Evolutionary conservation across 2,113 vertebrate genomes (phyloP), one percentile per base, ranked within the genome.

Genomic region (Ellobius talpinus): DNA sequence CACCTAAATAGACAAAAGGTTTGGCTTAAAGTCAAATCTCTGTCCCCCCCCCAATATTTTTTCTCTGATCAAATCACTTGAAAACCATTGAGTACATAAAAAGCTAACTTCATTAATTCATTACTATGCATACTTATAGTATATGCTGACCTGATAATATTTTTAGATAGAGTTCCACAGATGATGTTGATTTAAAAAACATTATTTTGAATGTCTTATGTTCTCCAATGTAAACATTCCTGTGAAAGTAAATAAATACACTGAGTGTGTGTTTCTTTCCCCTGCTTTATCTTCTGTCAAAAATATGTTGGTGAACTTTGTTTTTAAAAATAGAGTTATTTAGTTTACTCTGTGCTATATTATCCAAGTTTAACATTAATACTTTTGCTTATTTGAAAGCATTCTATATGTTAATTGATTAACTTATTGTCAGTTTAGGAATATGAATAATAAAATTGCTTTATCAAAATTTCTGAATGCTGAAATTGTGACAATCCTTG

Each of bases 331-430:
- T 92, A 92, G 63, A 93, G 13, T 45, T 93, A 86, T 42, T 31
- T 92, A 58, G 36, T 79, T 89, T 86, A 29, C 33, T 47, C 61
- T 87, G 58, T 87, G 45, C 33, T 31, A 87, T 90, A 95, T 94
- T 94, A 85, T 58, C 88, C 61, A 79, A 91, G 24, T 36, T 95
- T 88, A 88, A 14, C 39, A 73, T 16, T 76, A 86, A 68, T 86
- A 42, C 5, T 96, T 96, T 90, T 91, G 26, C 88, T 96, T 97
- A 85, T 91, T 90, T 91, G 42, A 89, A 93, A 95, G 66, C n/a
- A 68, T n/a, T 3, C 9, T 81, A 79, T 68, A 61, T 68, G 66
- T 21, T 66, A 95, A 95, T 94, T 96, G 23, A 93, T 33, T 94
- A 29, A 95, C 31, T 95, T 88, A 84, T 66, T n/a, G 91, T 84